Base-by-base conservation (phyloP, 2,888 invertebrate species). In the Chrysolina haemoptera region DNA sequence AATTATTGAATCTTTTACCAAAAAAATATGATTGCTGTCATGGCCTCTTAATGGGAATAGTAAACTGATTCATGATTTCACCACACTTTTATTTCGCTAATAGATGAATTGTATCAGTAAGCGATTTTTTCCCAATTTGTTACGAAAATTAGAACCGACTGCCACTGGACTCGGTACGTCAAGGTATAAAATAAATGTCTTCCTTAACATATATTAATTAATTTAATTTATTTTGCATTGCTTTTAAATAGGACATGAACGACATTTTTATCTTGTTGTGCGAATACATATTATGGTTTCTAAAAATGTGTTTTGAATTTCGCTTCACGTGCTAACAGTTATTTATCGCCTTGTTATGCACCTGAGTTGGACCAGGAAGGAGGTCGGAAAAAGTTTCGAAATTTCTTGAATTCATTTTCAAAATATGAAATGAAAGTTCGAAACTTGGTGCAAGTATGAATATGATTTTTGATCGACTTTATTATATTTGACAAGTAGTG, bases 191-290 rank as follows among this genome's bases (percentile, higher is more conserved):
- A 59, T 59, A 35, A 59, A 59, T 59, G 27, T 27, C 35, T 59
- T 59, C 59, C 59, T 59, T 27, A 27, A 59, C 59, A 35, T 35
- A 59, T 59, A 59, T 59, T 59, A 59, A 59, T 27, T 59, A 59
- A 27, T 59, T 35, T 35, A 59, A 59, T 59, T 59, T 27, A 59
- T 59, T 59, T 59, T 16, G 27, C 35, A 59, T 59, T 35, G 59
- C 59, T 59, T 22, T 35, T 14, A 59, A 59, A 59, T 59, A 59
- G 59, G 35, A 59, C 59, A 22, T 59, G 35, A 35, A 27, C 35
- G 59, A 59, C 59, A 59, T 59, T 59, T 59, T 59, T 59, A 59
- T 59, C 27, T 59, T 16, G 59, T 59, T 35, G n/a, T 59, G 59
- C 35, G 35, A 59, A 59, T n/a, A 27, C 59, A 27, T 9, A 59